These are phyloP conservation scores for Aporophyla nigra DNA, from an alignment of 2,888 invertebrate species.

Conservation along the genomic window DNA sequence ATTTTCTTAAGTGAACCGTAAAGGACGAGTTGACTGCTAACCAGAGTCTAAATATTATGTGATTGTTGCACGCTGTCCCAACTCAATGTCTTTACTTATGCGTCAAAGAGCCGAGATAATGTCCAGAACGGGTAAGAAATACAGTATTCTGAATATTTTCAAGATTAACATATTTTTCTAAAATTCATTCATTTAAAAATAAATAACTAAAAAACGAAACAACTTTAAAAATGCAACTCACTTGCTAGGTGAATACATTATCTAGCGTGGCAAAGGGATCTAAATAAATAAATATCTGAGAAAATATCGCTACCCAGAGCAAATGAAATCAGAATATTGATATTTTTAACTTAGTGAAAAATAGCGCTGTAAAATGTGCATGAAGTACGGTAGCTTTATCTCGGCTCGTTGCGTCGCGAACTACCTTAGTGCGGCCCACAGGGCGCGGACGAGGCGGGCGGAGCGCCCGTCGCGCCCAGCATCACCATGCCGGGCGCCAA, in stretches of 20 bases:
- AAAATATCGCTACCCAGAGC: background rate
- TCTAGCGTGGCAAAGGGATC: background rate
- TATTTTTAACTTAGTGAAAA: background rate
- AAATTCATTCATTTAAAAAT: background rate
- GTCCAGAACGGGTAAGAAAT: background rate
- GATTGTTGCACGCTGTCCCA: constrained; percentile 16
- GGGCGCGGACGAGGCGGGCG: constrained; percentile 8
- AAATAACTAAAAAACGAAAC: background rate
- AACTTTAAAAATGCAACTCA: background rate
- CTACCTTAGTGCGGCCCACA: constrained; percentile 27
- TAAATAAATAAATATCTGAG: background rate
- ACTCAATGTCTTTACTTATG: background rate
- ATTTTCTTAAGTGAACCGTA: background rate
- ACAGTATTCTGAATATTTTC: background rate
- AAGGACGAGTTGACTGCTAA: background rate
- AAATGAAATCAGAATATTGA: background rate
- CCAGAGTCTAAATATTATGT: background rate
- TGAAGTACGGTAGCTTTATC: constrained; percentile 5
- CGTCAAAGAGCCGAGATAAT: constrained; percentile 38
- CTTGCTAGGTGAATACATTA: background rate
- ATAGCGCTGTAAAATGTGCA: background rate
- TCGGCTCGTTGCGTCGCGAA: constrained; percentile 11
- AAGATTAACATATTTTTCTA: background rate
- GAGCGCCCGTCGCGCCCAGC: constrained; percentile 69
- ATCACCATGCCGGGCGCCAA: constrained; percentile 84